These are phyloP conservation scores for Temnothorax unifasciatus DNA, from an alignment of 2,888 invertebrate genomes.

Conservation along the genomic window DNA sequence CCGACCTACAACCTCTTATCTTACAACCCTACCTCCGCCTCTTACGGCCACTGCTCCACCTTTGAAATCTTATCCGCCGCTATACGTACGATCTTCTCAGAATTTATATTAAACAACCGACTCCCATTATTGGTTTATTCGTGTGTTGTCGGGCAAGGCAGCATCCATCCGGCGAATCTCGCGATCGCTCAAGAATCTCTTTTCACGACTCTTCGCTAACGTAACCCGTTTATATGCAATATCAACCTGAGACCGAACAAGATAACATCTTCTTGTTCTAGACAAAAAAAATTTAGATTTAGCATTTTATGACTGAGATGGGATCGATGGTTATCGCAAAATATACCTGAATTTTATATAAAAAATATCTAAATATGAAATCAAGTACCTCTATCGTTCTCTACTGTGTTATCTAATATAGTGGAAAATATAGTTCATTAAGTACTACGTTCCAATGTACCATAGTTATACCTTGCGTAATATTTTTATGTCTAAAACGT, in stretches of 20 bases:
- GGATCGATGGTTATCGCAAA: not conserved
- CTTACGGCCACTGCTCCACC: conserved; percentile 58
- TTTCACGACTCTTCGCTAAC: conserved; percentile 5
- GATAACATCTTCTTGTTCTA: not conserved
- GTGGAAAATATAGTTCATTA: not conserved
- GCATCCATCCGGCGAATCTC: not conserved
- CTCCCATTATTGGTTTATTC: conserved; percentile 60
- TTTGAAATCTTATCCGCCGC: conserved; percentile 78
- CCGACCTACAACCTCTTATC: conserved; percentile 53
- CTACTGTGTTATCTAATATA: not conserved
- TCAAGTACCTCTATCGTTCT: not conserved
- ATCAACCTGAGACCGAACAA: conserved; percentile 23
- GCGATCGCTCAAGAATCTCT: conserved; percentile 8
- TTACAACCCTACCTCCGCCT: conserved; percentile 37
- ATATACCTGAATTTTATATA: not conserved
- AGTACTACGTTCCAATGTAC: not conserved
- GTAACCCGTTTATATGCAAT: conserved; percentile 15
- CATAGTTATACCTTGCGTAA: not conserved
- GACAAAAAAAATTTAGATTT: conserved; percentile 10
- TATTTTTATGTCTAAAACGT: not conserved
- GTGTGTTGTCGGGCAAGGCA: conserved; percentile 26
- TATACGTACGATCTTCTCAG: conserved; percentile 58
- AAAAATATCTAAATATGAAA: not conserved
- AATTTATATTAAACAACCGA: conserved; percentile 80
- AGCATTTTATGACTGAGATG: not conserved